A percentile compares a stretch with the other conserved stretches of the same genome.
These are phyloP conservation scores for Oncorhynchus gorbuscha DNA, from an alignment of 2,113 vertebrate genomes.

Conservation along the genomic window DNA sequence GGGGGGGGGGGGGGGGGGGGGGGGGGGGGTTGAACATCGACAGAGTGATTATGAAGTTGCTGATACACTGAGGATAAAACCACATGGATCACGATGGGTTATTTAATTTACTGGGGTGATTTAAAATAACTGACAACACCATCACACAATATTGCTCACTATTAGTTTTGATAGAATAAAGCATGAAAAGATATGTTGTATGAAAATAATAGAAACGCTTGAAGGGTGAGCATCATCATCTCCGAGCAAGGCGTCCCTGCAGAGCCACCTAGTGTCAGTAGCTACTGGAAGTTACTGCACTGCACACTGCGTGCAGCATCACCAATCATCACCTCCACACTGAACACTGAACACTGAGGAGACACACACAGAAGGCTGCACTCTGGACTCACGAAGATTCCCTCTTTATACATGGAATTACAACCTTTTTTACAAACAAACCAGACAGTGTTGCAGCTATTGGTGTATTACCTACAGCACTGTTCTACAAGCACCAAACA, in stretches of 20 bases:
- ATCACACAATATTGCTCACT: too few relatives aligned
- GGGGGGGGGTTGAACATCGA: not conserved
- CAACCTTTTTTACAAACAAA: not conserved
- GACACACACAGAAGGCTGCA: slow-evolving; percentile 1
- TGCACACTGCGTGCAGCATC: slow-evolving; percentile 5
- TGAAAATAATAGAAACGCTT: slow-evolving; percentile 31
- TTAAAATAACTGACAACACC: too few relatives aligned
- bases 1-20: not conserved
- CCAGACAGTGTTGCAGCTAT: too few relatives aligned
- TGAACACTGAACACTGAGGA: not conserved
- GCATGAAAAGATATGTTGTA: slow-evolving; percentile 9
- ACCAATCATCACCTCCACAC: not conserved
- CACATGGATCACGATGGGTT: too few relatives aligned
- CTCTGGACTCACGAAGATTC: not conserved
- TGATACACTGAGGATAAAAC: not conserved
- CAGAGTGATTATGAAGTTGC: not conserved
- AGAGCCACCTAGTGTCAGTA: slow-evolving; percentile 73
- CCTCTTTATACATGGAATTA: not conserved
- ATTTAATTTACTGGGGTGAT: too few relatives aligned
- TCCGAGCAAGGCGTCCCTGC: slow-evolving; percentile 29
- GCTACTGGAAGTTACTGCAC: not conserved
- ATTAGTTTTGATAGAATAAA: not conserved
- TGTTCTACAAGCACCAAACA: too few relatives aligned
- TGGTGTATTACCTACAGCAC: too few relatives aligned
- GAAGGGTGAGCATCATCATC: slow-evolving; percentile 37